These are phyloP conservation scores for Cotesia chilonis DNA, from an alignment of 1,140 invertebrate genomes.

Conservation along the genomic window DNA sequence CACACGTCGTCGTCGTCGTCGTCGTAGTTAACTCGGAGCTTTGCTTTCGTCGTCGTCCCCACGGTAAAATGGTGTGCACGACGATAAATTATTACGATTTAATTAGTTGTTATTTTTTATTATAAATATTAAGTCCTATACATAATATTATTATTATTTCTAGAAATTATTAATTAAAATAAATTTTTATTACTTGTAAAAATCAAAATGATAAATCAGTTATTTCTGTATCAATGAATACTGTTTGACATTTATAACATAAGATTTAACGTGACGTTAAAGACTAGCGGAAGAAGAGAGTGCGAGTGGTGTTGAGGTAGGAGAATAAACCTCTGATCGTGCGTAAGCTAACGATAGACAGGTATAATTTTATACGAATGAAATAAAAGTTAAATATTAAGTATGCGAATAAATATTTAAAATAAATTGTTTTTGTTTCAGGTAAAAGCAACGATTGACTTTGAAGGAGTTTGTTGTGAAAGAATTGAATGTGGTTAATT, in stretches of 20 bases:
- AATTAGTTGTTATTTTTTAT: background rate
- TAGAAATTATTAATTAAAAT: background rate
- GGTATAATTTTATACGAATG: background rate
- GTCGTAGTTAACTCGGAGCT: conserved; percentile 26
- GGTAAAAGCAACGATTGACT: too few relatives aligned
- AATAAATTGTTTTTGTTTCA: background rate
- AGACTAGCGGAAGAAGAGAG: background rate
- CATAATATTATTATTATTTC: background rate
- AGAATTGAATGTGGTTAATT: too few relatives aligned
- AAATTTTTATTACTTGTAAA: background rate
- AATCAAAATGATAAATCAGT: background rate
- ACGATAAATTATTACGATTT: conserved; percentile 5
- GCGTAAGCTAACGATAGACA: background rate
- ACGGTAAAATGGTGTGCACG: conserved; percentile 40
- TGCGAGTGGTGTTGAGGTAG: conserved; percentile 8
- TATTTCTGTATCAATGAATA: background rate
- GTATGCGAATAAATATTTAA: background rate
- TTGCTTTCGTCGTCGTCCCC: conserved; percentile 32
- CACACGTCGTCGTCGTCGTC: conserved; percentile 37
- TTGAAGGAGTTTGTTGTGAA: too few relatives aligned
- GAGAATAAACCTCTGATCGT: conserved; percentile 2
- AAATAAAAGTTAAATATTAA: background rate
- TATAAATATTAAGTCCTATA: background rate
- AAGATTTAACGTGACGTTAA: background rate
- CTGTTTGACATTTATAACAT: background rate